phyloP scores from a whole-genome alignment of 2,113 vertebrate genomes.

The Eublepharis macularius region DNA sequence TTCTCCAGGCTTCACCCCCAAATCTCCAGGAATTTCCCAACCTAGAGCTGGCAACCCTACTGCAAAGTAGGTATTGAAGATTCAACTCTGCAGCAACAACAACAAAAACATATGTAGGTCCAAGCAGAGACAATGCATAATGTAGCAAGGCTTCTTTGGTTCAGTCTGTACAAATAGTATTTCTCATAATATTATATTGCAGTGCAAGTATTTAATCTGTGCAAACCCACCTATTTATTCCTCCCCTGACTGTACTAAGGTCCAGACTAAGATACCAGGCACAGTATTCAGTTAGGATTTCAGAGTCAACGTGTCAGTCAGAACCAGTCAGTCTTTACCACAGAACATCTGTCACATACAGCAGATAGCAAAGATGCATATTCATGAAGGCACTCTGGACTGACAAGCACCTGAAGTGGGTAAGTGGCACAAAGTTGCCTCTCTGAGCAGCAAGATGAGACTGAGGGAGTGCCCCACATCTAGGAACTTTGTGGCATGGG shows the following conservation, averaged over 20 bases:
- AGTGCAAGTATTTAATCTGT: fast-evolving
- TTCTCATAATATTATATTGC: constrained; percentile 2
- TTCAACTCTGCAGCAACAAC: constrained; percentile 21
- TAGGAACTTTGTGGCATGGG: not conserved
- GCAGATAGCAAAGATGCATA: not conserved
- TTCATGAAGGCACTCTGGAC: no score
- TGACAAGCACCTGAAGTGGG: not conserved
- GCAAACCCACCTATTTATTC: not conserved
- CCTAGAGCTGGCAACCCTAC: no score
- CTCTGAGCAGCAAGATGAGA: not conserved
- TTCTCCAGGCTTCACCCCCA: no score
- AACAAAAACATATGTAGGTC: constrained; percentile 18
- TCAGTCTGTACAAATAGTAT: constrained; percentile 31
- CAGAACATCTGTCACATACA: not conserved
- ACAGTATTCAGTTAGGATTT: not conserved
- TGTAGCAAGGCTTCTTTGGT: not conserved
- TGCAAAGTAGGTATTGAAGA: not conserved
- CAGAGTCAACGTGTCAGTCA: not conserved
- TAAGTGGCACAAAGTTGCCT: not conserved
- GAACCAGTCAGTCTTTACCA: no score
- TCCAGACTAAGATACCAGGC: not conserved
- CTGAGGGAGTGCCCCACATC: not conserved
- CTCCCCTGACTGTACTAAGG: not conserved
- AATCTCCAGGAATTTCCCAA: no score
- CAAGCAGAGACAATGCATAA: no score